phyloP scores from a whole-genome alignment of 2,888 invertebrate genomes.

The Pseudococcus longispinus region DNA sequence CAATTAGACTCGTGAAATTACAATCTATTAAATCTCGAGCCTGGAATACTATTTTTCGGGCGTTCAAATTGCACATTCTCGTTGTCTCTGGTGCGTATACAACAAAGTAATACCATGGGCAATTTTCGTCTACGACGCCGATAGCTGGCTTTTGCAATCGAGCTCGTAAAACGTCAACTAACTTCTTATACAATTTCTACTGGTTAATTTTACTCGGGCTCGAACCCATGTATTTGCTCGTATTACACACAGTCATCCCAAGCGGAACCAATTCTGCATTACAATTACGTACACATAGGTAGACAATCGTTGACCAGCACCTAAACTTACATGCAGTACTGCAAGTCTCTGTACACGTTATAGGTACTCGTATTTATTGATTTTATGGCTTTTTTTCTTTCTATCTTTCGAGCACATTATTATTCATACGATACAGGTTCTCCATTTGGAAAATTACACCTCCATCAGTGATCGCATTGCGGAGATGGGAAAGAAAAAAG shows the following conservation, averaged over 20 bases:
- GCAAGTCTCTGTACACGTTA: neutral
- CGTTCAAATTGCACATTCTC: neutral
- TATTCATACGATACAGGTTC: neutral
- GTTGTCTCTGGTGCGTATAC: neutral
- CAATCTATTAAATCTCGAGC: neutral
- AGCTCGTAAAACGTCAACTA: neutral
- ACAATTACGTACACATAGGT: neutral
- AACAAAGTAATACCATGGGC: neutral
- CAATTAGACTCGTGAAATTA: conserved; percentile 6
- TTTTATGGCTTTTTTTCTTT: neutral
- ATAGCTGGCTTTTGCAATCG: neutral
- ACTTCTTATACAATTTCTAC: neutral
- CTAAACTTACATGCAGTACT: neutral
- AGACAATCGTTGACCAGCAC: neutral
- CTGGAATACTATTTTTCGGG: neutral
- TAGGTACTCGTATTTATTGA: conserved; percentile 20
- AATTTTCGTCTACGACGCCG: neutral
- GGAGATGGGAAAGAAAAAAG: neutral
- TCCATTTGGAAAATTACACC: neutral
- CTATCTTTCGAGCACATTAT: neutral
- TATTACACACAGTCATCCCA: neutral
- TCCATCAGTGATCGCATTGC: neutral
- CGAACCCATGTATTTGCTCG: neutral
- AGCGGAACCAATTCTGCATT: neutral
- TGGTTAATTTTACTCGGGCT: neutral